Base-by-base conservation (phyloP, 2,888 invertebrate genomes). In the Dasypolia templi region DNA sequence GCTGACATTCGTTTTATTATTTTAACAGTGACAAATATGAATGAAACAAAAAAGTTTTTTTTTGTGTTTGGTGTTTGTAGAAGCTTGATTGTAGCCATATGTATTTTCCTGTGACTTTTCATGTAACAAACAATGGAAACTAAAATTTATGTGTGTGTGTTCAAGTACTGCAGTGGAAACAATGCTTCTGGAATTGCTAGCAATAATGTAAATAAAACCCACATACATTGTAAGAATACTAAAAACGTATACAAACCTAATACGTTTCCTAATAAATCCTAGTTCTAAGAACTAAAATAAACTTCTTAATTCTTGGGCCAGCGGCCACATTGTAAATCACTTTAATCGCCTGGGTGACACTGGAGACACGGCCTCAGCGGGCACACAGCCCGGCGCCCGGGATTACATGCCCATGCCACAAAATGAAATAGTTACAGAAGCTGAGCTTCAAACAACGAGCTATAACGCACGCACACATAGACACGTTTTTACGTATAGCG, bases 291-390 rank as follows among this genome's bases (percentile, higher is more conserved):
- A 77, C 71, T 81, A 75, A 76, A 82, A 85, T 81, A 85, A 85
- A 85, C 82, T 85, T 81, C 81, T 87, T 86, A 82, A 80, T 84
- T 86, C 82, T 75, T 79, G 75, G 86, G 71, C 79, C 59, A 69
- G 81, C 81, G 75, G 85, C 89, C 85, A 86, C 88, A 87, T 81
- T 83, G 89, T 90, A 90, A 89, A 90, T 90, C 90, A 89, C 87
- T 89, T 87, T 89, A 90, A 90, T 90, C 89, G 88, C 80, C 79
- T 72, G 77, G 72, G 82, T 87, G 88, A 88, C 90, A 87, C 68
- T 51, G 77, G 63, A 78, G 86, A 86, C 87, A 83, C 81, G 86
- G 77, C 75, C 64, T 83, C 86, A 75, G 81, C 82, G 87, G 87
- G 83, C 73, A 79, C 77, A 79, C 75, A 83, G 72, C 84, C 80